phyloP scores from a whole-genome alignment of 2,113 vertebrate species.

The Saccopteryx bilineata region DNA sequence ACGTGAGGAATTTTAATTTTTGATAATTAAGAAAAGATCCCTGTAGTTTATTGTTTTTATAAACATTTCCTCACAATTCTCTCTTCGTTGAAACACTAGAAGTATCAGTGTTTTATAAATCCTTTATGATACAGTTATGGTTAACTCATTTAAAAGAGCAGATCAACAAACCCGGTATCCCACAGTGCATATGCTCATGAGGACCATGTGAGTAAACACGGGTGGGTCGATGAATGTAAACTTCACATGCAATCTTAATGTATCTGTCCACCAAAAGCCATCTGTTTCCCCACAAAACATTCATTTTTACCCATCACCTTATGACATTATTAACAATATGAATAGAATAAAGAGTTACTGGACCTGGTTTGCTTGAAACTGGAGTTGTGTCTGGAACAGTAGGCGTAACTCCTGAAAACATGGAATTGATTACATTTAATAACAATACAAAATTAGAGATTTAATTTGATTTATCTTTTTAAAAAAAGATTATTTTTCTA shows the following conservation, averaged over 20 bases:
- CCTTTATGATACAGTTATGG: background rate
- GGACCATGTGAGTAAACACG: background rate
- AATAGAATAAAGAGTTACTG: too few relatives aligned
- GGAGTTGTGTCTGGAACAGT: too few relatives aligned
- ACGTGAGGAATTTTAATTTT: background rate
- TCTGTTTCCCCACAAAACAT: too few relatives aligned
- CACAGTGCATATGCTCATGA: background rate
- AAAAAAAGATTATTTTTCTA: too few relatives aligned
- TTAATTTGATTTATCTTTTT: too few relatives aligned
- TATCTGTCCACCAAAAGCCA: background rate
- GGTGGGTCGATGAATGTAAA: background rate
- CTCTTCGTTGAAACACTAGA: background rate
- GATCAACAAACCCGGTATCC: background rate
- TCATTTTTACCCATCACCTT: too few relatives aligned
- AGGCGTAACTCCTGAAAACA: too few relatives aligned
- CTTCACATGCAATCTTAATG: background rate
- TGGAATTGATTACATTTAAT: too few relatives aligned
- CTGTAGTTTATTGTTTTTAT: background rate
- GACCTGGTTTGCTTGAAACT: too few relatives aligned
- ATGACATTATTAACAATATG: too few relatives aligned
- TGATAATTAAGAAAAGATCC: background rate
- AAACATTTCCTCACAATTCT: background rate
- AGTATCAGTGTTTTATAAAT: background rate
- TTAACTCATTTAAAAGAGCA: constrained; percentile 24
- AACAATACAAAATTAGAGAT: too few relatives aligned